phyloP scores from a whole-genome alignment of 2,888 invertebrate genomes.

The Eutolmus rufibarbis region DNA sequence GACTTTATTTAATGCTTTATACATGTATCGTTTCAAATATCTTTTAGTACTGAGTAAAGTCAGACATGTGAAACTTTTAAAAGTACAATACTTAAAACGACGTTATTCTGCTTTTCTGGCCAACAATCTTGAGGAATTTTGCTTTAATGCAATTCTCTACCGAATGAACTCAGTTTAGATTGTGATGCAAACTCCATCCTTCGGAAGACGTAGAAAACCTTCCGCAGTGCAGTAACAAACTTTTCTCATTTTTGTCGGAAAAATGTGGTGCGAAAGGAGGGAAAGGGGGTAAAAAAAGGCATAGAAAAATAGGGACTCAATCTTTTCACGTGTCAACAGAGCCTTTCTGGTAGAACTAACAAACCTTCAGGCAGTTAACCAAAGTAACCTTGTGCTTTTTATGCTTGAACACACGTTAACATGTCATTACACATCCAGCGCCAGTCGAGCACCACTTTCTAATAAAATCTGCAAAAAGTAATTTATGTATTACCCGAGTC shows the following conservation, averaged over 20 bases:
- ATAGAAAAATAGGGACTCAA: background rate
- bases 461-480: slow-evolving; percentile 17
- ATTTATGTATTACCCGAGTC: slow-evolving; percentile 1
- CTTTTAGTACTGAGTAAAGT: background rate
- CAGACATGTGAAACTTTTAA: background rate
- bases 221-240: background rate
- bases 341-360: background rate
- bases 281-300: background rate
- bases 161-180: background rate
- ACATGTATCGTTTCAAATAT: too few species aligned
- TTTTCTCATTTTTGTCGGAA: background rate
- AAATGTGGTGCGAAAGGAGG: background rate
- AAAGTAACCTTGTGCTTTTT: background rate
- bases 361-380: background rate
- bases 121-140: background rate
- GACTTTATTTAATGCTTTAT: too few species aligned
- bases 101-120: background rate
- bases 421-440: background rate
- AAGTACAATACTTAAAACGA: background rate
- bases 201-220: background rate
- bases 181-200: background rate
- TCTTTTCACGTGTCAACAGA: background rate
- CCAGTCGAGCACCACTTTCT: background rate
- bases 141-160: background rate
- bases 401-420: background rate